phyloP scores from a whole-genome alignment of 2,113 vertebrate species.

The Aldabrachelys gigantea region DNA sequence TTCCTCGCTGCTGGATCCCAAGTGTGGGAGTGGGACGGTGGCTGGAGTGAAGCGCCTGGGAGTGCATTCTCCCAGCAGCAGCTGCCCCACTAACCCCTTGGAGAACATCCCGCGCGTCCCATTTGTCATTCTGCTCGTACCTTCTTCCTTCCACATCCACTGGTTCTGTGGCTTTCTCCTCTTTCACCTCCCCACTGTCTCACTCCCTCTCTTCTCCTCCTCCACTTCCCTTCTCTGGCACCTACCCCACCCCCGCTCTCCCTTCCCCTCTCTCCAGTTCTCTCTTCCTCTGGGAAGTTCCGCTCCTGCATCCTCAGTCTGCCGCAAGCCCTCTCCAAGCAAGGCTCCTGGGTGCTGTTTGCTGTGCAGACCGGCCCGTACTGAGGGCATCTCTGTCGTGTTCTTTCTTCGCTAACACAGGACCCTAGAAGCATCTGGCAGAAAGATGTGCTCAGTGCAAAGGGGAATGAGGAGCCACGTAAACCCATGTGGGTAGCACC shows the following conservation, averaged over 20 bases:
- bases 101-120: background rate
- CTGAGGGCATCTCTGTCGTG: background rate
- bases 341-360: background rate
- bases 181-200: background rate
- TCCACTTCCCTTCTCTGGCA: background rate
- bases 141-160: background rate
- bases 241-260: background rate
- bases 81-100: fast-evolving
- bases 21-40: background rate
- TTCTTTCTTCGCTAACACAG: background rate
- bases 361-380: background rate
- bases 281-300: background rate
- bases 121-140: fast-evolving
- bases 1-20: background rate
- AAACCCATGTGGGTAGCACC: background rate
- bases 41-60: background rate
- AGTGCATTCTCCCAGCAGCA: too few species aligned
- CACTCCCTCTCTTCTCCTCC: background rate
- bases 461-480: background rate
- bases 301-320: background rate
- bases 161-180: background rate
- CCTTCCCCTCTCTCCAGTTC: background rate
- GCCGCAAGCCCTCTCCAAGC: background rate
- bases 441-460: background rate
- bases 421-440: background rate